These are phyloP conservation scores for Semotilus atromaculatus DNA, from an alignment of 2,797 vertebrate species.

Conservation along the genomic window DNA sequence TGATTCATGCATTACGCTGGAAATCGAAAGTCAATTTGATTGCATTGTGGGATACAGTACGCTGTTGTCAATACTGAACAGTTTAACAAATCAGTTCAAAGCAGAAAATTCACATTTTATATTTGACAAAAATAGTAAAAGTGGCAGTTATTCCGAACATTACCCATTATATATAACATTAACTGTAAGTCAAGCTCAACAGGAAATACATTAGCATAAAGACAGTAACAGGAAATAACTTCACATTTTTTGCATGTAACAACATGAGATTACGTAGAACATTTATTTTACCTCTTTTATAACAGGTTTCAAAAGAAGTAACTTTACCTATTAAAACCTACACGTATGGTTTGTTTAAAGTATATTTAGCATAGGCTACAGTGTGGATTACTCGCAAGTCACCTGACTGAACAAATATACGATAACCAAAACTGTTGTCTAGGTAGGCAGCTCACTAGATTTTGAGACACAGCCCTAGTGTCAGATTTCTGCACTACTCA, in stretches of 20 bases:
- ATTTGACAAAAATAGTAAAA: background rate
- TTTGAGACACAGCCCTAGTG: slow-evolving; percentile 7
- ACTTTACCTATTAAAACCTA: background rate
- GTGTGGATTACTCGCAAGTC: background rate
- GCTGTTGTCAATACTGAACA: background rate
- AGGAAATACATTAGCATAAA: slow-evolving; percentile 4
- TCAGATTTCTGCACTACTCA: background rate
- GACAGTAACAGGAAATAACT: background rate
- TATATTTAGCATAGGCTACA: background rate
- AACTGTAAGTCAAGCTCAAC: background rate
- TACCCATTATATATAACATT: no score
- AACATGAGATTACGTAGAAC: background rate
- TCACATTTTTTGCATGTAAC: background rate
- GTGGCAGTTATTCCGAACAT: background rate
- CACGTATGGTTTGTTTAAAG: background rate
- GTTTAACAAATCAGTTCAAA: background rate
- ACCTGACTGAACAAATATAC: background rate
- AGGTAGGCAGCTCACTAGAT: background rate
- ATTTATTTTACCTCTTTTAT: background rate
- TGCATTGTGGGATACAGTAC: background rate
- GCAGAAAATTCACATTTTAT: background rate
- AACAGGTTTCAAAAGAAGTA: background rate
- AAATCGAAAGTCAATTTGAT: background rate
- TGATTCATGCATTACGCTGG: background rate
- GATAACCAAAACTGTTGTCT: background rate